phyloP scores from a whole-genome alignment of 2,113 vertebrate genomes.

The mouse (Mus musculus) region DNA sequence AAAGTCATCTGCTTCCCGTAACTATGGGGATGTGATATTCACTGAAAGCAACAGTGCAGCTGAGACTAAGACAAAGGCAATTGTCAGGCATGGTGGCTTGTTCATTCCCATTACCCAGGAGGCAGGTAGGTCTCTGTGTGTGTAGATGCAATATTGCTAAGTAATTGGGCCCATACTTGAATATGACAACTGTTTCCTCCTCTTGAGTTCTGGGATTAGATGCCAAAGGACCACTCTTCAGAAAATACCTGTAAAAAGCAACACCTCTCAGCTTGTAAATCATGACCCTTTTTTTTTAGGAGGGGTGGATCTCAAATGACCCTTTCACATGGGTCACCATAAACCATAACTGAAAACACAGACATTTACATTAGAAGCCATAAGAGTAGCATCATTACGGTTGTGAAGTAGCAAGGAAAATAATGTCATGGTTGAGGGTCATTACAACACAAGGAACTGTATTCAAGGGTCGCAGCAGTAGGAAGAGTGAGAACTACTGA shows the following conservation, averaged over 20 bases:
- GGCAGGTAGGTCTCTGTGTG: background rate
- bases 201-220: background rate
- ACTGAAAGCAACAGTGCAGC: background rate
- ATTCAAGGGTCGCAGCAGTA: background rate
- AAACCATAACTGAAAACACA: background rate
- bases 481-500: background rate
- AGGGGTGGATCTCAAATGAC: background rate
- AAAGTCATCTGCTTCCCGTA: background rate
- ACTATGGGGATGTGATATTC: background rate
- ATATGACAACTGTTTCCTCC: background rate
- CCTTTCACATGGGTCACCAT: background rate
- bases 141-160: background rate
- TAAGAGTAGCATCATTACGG: background rate
- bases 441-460: background rate
- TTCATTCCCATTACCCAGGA: background rate
- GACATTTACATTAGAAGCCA: background rate
- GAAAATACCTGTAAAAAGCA: background rate
- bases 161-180: too few species aligned
- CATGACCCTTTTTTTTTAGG: background rate
- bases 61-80: background rate
- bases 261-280: background rate
- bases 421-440: background rate
- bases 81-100: background rate
- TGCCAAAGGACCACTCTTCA: background rate
- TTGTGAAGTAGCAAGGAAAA: background rate